Evolutionary conservation across 2,797 vertebrate genomes (phyloP).

Genomic region (Parotocinclus haroldoi): DNA sequence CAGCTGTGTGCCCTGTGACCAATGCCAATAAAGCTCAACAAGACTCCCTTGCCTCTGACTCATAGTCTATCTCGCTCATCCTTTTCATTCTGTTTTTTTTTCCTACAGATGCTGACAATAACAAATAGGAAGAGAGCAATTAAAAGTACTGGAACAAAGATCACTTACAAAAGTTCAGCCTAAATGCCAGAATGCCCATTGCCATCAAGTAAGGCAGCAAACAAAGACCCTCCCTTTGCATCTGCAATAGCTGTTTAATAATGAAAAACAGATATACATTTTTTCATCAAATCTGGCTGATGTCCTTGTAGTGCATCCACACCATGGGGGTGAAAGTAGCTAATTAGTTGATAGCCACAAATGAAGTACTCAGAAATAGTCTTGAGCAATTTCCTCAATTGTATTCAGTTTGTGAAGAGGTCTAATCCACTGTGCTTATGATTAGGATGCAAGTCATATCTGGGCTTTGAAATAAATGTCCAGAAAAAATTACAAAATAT

Average conservation of each 20-base stretch:
- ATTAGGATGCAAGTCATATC: conserved; percentile 61
- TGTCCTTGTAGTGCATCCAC: conserved; percentile 32
- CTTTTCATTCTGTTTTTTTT: conserved; percentile 17
- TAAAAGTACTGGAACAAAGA: conserved; percentile 40
- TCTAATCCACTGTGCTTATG: conserved; percentile 50
- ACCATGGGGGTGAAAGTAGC: conserved; percentile 58
- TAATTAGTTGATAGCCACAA: conserved; percentile 47
- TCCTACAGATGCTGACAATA: conserved; percentile 34
- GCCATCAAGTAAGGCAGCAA: background rate
- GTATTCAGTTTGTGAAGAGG: conserved; percentile 57
- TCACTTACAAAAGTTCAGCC: conserved; percentile 30
- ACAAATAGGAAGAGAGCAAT: conserved; percentile 46
- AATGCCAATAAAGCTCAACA: no score
- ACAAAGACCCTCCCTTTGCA: conserved; percentile 5
- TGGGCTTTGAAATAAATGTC: conserved; percentile 37
- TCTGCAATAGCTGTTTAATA: background rate
- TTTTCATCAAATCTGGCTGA: conserved; percentile 3
- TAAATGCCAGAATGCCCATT: conserved; percentile 30
- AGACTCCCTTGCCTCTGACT: conserved; percentile 9
- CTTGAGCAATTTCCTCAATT: conserved; percentile 47
- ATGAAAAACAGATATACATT: conserved; percentile 2
- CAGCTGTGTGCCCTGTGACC: no score
- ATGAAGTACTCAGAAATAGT: conserved; percentile 52
- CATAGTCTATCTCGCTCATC: conserved; percentile 25
- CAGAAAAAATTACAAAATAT: conserved; percentile 24